Evolutionary conservation across 2,113 vertebrate genomes (phyloP), one percentile per base, ranked within the genome.

Genomic region (Pontoporia blainvillei): DNA sequence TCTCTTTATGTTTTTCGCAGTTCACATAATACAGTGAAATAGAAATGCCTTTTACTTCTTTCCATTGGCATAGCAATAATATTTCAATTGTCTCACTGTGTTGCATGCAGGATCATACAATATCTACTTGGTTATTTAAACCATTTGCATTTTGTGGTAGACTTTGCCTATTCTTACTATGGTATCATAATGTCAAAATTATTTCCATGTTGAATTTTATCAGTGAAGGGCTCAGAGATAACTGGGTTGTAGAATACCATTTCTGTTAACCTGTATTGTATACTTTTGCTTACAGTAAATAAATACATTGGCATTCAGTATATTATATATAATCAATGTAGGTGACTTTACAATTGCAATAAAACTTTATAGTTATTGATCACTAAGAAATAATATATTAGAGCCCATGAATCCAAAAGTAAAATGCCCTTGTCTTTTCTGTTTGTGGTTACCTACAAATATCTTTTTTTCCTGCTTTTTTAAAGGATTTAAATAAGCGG

Each of bases 401-500:
- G 67, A 71, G 21, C 9, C n/a, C 5, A 5, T 39, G 36, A 86
- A 66, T 95, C 39, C 64, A 83, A 64, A 82, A n/a, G 25, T 66
- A 27, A 92, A 39, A 90, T 44, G 62, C 36, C 31, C 14, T 78
- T 91, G 6, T 66, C 12, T 49, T 76, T 88, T 79, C 57, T 78
- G 21, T 59, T 76, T 89, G 71, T 87, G 20, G 64, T 87, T 90
- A 90, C 20, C 84, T 88, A 46, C 36, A 64, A 84, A 79, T 64
- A 46, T 39, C 18, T 91, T 71, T 90, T 85, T 95, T n/a, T 81
- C 61, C 18, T 95, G 87, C 78, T 25, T 96, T 91, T 78, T 78
- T 71, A 57, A 97, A 99, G 99, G 99, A 99, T 98, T 98, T 99
- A 98, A 99, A 99, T 98, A 99, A 99, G 96, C 99, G 99, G 31